Evolutionary conservation across 2,888 invertebrate genomes (phyloP), one percentile per base, ranked within the genome.

Genomic region (Chloromyia formosa): DNA sequence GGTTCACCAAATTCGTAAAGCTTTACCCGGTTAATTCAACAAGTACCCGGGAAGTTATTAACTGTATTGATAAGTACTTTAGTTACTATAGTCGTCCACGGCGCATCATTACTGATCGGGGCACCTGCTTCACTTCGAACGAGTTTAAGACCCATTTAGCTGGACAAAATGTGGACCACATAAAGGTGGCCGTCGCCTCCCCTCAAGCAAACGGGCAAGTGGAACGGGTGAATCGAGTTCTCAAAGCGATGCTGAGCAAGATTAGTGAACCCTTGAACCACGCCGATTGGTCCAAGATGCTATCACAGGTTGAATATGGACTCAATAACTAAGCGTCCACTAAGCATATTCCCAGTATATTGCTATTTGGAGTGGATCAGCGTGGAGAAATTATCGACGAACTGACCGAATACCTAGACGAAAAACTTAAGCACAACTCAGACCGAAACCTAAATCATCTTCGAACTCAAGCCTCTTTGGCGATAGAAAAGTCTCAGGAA

Each of bases 351-450:
- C n/a, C n/a, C n/a, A n/a, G n/a, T n/a, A n/a, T n/a, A 58, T 58
- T 81, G 40, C 73, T 82, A 45, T 81, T 80, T 54, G 81, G 81
- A 1, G 74, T 80, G 1, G 58, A 79, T 53, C 82, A 82, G 68
- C 76, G 78, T 40, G 80, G 80, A 10, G 54, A 75, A 7, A 53
- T 78, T 14, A 23, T 76, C 27, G 80, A 81, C 45, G 69, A 75
- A 10, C 10, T 79, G 14, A 75, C 73, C 35, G 72, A 74, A 35
- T 75, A 73, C 27, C 20, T 73, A 22, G 14, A 23, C 14, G 61
- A 56, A 18, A 64, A 76, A 16, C 16, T 40, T 9, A 9, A 3
- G 4, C 16, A 35, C 5, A 23, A 16, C 7, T 22, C n/a, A n/a
- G n/a, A n/a, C n/a, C n/a, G n/a, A n/a, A n/a, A n/a, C n/a, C n/a